phyloP scores from a whole-genome alignment of 2,113 vertebrate genomes.

The Malaclemys terrapin region DNA sequence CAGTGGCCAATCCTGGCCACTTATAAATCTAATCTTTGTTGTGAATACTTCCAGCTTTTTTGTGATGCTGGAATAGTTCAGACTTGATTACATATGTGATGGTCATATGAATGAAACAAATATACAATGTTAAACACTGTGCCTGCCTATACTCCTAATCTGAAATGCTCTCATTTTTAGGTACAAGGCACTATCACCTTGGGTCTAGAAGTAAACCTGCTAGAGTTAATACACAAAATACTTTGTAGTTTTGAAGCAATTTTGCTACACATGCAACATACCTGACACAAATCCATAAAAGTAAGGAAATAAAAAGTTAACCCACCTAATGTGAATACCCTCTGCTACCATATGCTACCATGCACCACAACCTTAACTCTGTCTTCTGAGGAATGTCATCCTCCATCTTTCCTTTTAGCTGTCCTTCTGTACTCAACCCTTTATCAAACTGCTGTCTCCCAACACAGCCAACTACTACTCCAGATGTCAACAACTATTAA shows the following conservation, averaged over 20 bases:
- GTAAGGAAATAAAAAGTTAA: not conserved
- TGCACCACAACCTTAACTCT: too few species aligned
- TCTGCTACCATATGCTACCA: not conserved
- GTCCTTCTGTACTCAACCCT: too few species aligned
- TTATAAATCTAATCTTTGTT: too few species aligned
- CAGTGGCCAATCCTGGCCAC: not conserved
- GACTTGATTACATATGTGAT: not conserved
- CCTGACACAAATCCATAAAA: not conserved
- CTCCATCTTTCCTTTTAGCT: too few species aligned
- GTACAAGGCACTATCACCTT: not conserved
- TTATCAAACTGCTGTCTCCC: too few species aligned
- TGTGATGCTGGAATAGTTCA: not conserved
- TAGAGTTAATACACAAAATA: not conserved
- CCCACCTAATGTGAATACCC: not conserved
- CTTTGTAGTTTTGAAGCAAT: not conserved
- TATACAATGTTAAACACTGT: not conserved
- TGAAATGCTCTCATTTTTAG: not conserved
- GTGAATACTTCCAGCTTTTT: not conserved
- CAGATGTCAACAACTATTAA: not conserved
- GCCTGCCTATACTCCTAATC: not conserved
- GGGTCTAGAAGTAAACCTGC: not conserved
- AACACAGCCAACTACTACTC: too few species aligned
- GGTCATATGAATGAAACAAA: not conserved
- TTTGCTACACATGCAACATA: not conserved
- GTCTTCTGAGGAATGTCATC: too few species aligned